Evolutionary conservation across 2,113 vertebrate genomes (phyloP).

Genomic region (Thermophis baileyi): DNA sequence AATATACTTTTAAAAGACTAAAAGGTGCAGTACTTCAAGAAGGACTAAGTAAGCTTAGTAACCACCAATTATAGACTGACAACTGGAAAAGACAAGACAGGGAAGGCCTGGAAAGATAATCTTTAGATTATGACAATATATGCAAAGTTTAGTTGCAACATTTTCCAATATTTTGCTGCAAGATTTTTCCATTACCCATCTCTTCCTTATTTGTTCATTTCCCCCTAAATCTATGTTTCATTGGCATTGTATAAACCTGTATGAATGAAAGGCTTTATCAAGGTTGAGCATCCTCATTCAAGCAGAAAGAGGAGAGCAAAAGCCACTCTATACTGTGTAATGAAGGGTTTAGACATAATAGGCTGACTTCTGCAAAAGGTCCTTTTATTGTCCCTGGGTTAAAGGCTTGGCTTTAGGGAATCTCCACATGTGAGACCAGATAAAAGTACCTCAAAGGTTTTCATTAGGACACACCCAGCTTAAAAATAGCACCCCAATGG

Average conservation of each 20-base stretch:
- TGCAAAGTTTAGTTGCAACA: background rate
- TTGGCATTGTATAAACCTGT: background rate
- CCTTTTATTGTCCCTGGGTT: background rate
- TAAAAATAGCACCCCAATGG: slow-evolving; percentile 21
- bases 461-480: slow-evolving; percentile 4
- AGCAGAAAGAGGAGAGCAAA: background rate
- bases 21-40: background rate
- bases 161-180: background rate
- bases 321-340: background rate
- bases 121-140: background rate
- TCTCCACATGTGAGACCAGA: background rate
- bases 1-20: background rate
- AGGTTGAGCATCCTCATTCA: background rate
- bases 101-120: background rate
- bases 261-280: background rate
- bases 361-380: slow-evolving; percentile 7
- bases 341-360: background rate
- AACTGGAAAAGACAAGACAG: background rate
- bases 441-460: background rate
- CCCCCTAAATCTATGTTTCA: background rate
- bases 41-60: background rate
- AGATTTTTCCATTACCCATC: background rate
- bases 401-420: background rate
- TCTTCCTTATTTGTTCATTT: background rate
- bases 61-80: background rate